Evolutionary conservation across 2,888 invertebrate genomes (phyloP).

Genomic region (Zele albiditarsus): DNA sequence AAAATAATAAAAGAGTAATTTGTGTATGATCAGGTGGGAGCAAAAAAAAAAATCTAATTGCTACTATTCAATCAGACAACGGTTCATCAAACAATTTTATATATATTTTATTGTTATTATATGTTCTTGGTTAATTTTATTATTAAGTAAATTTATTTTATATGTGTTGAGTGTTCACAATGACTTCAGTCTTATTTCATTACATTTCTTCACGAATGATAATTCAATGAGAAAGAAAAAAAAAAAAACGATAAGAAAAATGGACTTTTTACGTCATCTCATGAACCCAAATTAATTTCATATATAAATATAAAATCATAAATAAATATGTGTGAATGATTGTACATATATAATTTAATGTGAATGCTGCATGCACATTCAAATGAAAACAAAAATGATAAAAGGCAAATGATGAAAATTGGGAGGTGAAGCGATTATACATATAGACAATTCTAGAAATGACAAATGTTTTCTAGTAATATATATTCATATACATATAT

Average conservation of each 20-base stretch:
- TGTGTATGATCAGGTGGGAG: not conserved
- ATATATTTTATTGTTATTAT: not conserved
- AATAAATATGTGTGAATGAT: conserved; percentile 7
- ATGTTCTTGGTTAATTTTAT: not conserved
- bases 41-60: not conserved
- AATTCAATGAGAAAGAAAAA: not conserved
- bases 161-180: not conserved
- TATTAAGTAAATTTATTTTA: not conserved
- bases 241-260: not conserved
- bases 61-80: not conserved
- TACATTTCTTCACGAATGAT: not conserved
- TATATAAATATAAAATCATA: not conserved
- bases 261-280: not conserved
- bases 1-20: not conserved
- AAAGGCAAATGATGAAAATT: not conserved
- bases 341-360: conserved; percentile 12
- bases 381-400: not conserved
- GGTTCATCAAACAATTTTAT: not conserved
- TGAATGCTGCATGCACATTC: not conserved
- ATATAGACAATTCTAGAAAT: conserved; percentile 13
- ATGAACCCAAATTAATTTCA: not conserved
- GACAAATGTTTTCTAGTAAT: conserved; percentile 19
- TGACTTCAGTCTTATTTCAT: not conserved
- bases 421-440: not conserved
- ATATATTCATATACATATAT: conserved; percentile 46